Evolutionary conservation across 2,888 invertebrate genomes (phyloP), one percentile per base, ranked within the genome.

Genomic region (Apamea sordens): DNA sequence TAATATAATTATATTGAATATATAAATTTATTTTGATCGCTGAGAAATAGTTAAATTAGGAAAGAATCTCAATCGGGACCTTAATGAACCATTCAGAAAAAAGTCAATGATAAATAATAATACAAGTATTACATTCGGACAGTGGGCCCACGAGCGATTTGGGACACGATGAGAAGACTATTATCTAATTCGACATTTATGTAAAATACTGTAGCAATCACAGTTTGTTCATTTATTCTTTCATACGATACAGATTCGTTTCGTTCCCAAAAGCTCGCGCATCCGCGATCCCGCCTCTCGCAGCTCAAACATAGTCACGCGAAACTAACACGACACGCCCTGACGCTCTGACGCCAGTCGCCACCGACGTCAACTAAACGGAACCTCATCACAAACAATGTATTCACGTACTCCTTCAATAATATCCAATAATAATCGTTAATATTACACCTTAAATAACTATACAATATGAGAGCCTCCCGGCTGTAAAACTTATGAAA

Each of bases 391-490:
- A 88, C 86, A 83, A 90, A 86, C 85, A 86, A 82, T 85, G 85
- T 88, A 83, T 80, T 82, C 90, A 88, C 82, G 80, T 86, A 86
- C 79, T 85, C 81, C 73, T 78, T 88, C 87, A 87, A 87, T 91
- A 92, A 91, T 92, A 90, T 86, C 86, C 88, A 83, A 92, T 92
- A 91, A 87, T 93, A 91, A 89, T 92, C 89, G 85, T 93, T 93
- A 94, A 93, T 93, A 92, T 94, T 95, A 96, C 93, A 93, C 91
- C 95, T 96, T 95, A 95, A 91, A 93, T 95, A 95, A 93, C 95
- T 96, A 94, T 96, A 96, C 95, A 96, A 92, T 93, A 94, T 93
- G 93, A 92, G 88, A 91, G 92, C 93, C 89, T 69, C 90, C 90
- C 92, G 93, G 92, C 91, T 91, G 94, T 94, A 94, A 94, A 94